These are phyloP conservation scores for Apodemia hepburni DNA, from an alignment of 2,888 invertebrate genomes.

Conservation along the genomic window DNA sequence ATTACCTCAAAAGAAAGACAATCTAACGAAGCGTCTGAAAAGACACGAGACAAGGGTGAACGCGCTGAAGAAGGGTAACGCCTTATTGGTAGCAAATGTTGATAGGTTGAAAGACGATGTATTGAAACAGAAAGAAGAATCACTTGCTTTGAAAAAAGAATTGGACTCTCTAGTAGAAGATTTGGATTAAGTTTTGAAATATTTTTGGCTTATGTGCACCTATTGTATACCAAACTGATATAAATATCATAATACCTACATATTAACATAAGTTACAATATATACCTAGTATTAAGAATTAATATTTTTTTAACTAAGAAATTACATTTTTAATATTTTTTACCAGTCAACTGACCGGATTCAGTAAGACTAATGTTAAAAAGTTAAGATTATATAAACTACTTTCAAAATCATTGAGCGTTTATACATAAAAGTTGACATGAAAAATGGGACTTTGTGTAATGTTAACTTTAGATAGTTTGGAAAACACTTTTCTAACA, in stretches of 20 bases:
- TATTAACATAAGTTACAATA: background rate
- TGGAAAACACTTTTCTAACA: too few species aligned
- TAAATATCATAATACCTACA: conserved; percentile 2
- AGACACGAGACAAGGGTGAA: conserved; percentile 89
- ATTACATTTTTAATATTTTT: background rate
- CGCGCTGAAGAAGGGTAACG: conserved; percentile 93
- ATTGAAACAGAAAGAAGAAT: conserved; percentile 90
- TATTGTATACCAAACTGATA: conserved; percentile 3
- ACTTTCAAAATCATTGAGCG: too few species aligned
- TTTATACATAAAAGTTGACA: too few species aligned
- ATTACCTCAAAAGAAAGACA: conserved; percentile 83
- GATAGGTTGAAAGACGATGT: conserved; percentile 93
- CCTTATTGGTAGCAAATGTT: conserved; percentile 92
- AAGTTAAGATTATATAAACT: too few species aligned
- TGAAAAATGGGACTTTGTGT: too few species aligned
- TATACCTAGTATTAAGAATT: background rate
- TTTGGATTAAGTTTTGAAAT: conserved; percentile 81
- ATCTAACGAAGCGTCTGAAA: conserved; percentile 83
- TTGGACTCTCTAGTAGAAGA: conserved; percentile 92
- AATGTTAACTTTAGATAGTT: too few species aligned
- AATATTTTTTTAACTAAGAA: conserved; percentile 1
- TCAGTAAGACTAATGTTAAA: too few species aligned
- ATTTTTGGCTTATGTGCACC: background rate
- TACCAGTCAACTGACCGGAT: too few species aligned
- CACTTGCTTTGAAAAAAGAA: conserved; percentile 88